Evolutionary conservation across 2,888 invertebrate species (phyloP).

Genomic region (Drosophila anceps): DNA sequence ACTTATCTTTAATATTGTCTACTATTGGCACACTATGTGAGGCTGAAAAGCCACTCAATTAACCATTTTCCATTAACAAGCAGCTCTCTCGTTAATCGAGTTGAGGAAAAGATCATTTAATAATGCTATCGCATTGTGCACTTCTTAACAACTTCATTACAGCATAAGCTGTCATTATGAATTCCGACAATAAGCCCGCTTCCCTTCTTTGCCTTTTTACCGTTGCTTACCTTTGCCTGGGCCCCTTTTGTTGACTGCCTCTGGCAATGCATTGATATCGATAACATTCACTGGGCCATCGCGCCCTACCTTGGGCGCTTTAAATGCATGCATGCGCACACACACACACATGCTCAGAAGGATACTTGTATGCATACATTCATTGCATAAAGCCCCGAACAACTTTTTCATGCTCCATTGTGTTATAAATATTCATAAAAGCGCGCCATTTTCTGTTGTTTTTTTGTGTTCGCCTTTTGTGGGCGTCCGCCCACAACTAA

Average conservation of each 20-base stretch:
- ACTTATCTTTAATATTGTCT: not conserved
- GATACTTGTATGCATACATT: slow-evolving; percentile 47
- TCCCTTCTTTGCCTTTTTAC: not conserved
- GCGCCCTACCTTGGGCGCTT: slow-evolving; percentile 15
- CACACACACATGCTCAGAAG: slow-evolving; percentile 8
- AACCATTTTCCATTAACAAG: not conserved
- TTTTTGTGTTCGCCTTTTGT: slow-evolving; percentile 38
- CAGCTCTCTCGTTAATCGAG: not conserved
- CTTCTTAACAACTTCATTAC: slow-evolving; percentile 17
- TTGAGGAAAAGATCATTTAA: slow-evolving; percentile 4
- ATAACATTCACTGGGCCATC: slow-evolving; percentile 30
- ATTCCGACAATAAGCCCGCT: slow-evolving; percentile 6
- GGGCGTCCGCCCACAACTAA: slow-evolving; percentile 55
- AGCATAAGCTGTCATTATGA: slow-evolving; percentile 23
- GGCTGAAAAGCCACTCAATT: not conserved
- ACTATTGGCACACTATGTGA: not conserved
- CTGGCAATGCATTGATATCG: slow-evolving; percentile 47
- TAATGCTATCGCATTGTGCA: not conserved
- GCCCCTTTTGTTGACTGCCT: slow-evolving; percentile 39
- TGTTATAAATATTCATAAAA: slow-evolving; percentile 81
- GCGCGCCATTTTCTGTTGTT: slow-evolving; percentile 33
- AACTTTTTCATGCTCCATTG: slow-evolving; percentile 79
- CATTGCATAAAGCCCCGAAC: slow-evolving; percentile 55
- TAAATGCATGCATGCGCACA: slow-evolving; percentile 36
- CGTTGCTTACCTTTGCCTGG: slow-evolving; percentile 2